Evolutionary conservation across 2,113 vertebrate genomes (phyloP), one percentile per base, ranked within the genome.

Genomic region (Salvelinus sp.): DNA sequence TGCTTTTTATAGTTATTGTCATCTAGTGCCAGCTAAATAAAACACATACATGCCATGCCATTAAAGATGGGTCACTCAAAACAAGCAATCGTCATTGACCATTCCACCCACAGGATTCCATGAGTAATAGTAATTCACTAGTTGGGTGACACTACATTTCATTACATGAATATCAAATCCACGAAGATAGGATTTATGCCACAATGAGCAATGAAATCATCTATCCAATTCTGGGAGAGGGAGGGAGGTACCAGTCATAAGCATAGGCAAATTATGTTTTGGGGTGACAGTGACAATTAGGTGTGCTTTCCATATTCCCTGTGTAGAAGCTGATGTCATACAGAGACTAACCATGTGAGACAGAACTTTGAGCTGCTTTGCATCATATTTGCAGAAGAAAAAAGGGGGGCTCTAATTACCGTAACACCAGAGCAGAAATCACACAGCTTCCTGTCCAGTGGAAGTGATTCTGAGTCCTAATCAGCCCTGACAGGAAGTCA

Each of bases 321-420:
- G 85, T 79, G 82, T 87, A 86, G 88, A 83, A 83, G 88, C 84
- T 83, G 76, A 79, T 85, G 90, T 88, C 87, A 89, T 87, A 89
- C 79, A 92, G 91, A 93, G 95, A 96, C 93, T 98, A 98, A 98
- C 97, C 96, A 97, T 89, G 86, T 93, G 93, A 95, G 94, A 93
- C 93, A 93, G 93, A 94, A 93, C 95, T 96, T 95, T 95, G 94
- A 96, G 94, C 95, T 95, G 93, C 95, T 96, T 96, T 96, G 95
- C 95, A 96, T 96, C 89, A 88, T 95, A 95, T 97, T 96, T 97
- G 95, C 94, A 93, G 89, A 60, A 64, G 75, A 70, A 44, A 93
- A 93, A 58, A 69, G 92, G 92, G 90, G 86, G 93, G 93, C 91
- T 96, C 96, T 98, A 98, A 98, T 98, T 98, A 97, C 95, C 93